These are phyloP conservation scores for Pseudomyrmex cubaensis DNA, from an alignment of 1,140 invertebrate species.

Conservation along the genomic window DNA sequence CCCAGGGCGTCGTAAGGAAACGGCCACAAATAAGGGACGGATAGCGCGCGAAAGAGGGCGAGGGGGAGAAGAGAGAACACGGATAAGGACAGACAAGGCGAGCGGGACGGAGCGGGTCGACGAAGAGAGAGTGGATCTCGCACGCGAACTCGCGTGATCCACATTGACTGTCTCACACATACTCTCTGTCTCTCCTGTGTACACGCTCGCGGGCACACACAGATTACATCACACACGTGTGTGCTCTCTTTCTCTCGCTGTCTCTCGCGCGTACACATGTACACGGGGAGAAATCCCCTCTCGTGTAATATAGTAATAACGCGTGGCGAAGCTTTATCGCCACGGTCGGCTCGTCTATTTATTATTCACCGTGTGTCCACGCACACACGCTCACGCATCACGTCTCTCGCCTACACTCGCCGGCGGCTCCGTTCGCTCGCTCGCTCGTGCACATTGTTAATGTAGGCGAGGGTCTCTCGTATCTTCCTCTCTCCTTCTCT, in stretches of 20 bases:
- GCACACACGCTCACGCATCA: slow-evolving; percentile 42
- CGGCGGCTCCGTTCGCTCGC: not conserved
- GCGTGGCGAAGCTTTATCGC: slow-evolving; percentile 76
- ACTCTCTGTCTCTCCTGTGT: not conserved
- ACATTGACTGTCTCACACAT: slow-evolving; percentile 44
- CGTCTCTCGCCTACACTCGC: not conserved
- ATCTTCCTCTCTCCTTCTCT: not conserved
- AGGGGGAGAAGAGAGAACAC: not conserved
- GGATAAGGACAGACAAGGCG: slow-evolving; percentile 50
- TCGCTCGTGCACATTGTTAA: slow-evolving; percentile 15
- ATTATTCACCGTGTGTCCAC: slow-evolving; percentile 75
- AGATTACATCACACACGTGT: not conserved
- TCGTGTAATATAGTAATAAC: slow-evolving; percentile 80
- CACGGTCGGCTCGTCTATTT: slow-evolving; percentile 68
- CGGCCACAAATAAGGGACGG: slow-evolving; percentile 24
- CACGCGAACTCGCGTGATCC: slow-evolving; percentile 81
- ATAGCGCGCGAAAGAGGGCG: not conserved
- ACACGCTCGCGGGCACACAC: slow-evolving; percentile 37
- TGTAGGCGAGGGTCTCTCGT: slow-evolving; percentile 6
- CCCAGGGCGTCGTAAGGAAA: slow-evolving; percentile 50
- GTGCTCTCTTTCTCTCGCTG: slow-evolving; percentile 6
- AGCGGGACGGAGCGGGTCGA: slow-evolving; percentile 17
- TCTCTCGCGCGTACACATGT: slow-evolving; percentile 28
- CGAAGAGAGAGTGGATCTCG: slow-evolving; percentile 63
- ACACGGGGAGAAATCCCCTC: slow-evolving; percentile 54